These are phyloP conservation scores for Hycleus cichorii DNA, from an alignment of 1,140 invertebrate genomes.

Conservation along the genomic window DNA sequence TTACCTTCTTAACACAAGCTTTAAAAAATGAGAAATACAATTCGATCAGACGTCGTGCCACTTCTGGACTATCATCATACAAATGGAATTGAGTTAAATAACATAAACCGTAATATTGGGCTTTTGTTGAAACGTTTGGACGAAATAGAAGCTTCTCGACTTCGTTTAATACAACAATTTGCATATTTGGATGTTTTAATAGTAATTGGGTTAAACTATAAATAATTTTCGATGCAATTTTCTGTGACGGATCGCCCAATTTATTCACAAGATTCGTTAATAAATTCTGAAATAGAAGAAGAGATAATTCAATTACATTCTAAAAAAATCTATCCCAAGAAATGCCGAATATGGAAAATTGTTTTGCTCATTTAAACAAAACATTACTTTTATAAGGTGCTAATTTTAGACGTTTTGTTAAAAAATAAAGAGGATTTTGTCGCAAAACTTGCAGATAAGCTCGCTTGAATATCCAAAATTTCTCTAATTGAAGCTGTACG, in stretches of 20 bases:
- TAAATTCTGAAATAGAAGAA: constrained; percentile 53
- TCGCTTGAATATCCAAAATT: neutral
- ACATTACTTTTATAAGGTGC: too few relatives aligned
- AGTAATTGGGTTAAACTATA: constrained; percentile 81
- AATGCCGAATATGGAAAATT: too few relatives aligned
- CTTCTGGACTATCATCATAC: constrained; percentile 58
- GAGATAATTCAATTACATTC: neutral
- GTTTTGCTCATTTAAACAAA: too few relatives aligned
- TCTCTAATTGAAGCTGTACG: neutral
- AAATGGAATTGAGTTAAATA: constrained; percentile 79
- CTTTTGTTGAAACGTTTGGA: constrained; percentile 71
- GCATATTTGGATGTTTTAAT: constrained; percentile 88
- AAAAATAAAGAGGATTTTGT: too few relatives aligned
- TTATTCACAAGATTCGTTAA: constrained; percentile 85
- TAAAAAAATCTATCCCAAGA: too few relatives aligned
- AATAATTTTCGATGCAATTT: constrained; percentile 79
- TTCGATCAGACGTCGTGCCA: constrained; percentile 75
- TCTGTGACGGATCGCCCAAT: constrained; percentile 84
- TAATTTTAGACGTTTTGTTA: neutral
- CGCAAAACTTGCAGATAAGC: too few relatives aligned
- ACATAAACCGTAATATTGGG: constrained; percentile 92
- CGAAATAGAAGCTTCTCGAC: constrained; percentile 84
- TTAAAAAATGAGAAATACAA: constrained; percentile 97
- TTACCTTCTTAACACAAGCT: constrained; percentile 74
- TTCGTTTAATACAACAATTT: constrained; percentile 75